phyloP scores from a whole-genome alignment of 2,888 invertebrate genomes.

The Agrotis ipsilon region DNA sequence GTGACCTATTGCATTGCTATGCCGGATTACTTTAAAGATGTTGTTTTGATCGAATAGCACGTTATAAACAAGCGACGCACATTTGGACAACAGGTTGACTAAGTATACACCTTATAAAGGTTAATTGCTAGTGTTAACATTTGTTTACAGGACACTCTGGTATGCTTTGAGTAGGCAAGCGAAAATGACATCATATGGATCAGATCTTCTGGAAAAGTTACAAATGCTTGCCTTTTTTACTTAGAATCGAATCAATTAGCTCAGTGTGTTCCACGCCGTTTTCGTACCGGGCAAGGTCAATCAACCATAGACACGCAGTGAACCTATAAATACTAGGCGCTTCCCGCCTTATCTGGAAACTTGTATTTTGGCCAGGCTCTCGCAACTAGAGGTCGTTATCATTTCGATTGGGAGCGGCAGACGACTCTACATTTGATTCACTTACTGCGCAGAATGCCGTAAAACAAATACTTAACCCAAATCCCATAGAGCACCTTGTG shows the following conservation, averaged over 20 bases:
- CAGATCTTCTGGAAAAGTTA: constrained; percentile 22
- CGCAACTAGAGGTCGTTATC: constrained; percentile 51
- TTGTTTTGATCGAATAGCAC: constrained; percentile 2
- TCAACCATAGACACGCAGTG: constrained; percentile 57
- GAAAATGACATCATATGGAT: constrained; percentile 30
- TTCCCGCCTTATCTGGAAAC: constrained; percentile 76
- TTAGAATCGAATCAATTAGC: constrained; percentile 28
- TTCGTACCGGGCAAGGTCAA: constrained; percentile 71
- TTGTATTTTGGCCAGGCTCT: constrained; percentile 69
- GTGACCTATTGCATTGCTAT: constrained; percentile 65
- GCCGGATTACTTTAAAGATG: constrained; percentile 34
- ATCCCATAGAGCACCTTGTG: constrained; percentile 6
- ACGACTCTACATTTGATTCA: constrained; percentile 27
- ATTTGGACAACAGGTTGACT: constrained; percentile 2
- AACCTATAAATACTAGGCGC: constrained; percentile 69
- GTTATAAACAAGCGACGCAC: not conserved
- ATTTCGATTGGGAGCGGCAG: constrained; percentile 44
- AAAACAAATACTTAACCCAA: constrained; percentile 20
- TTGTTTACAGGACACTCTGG: constrained; percentile 13
- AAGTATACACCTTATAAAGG: constrained; percentile 3
- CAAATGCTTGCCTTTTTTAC: constrained; percentile 6
- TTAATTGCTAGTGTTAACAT: constrained; percentile 13
- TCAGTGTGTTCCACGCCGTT: constrained; percentile 34
- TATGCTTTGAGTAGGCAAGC: constrained; percentile 3
- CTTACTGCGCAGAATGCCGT: constrained; percentile 3